Conservation (phyloP, 2,888 invertebrate genomes). For the Erpobdella octoculata region DNA sequence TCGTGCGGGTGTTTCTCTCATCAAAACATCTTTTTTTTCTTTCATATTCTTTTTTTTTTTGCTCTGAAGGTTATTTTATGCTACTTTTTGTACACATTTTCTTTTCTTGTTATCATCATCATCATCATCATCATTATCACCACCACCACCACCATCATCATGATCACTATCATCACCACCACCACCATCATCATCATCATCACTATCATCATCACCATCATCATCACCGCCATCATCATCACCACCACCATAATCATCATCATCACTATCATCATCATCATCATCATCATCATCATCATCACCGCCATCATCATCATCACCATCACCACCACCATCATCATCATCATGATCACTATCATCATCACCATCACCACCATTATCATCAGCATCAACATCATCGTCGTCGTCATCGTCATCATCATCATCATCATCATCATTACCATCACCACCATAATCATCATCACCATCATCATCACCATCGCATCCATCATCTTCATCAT, state of each 20-base stretch:
- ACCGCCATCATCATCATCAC: neutral
- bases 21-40: no score
- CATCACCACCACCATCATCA: neutral
- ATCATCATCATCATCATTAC: neutral
- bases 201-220: neutral
- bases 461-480: neutral
- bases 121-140: neutral
- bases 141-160: neutral
- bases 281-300: neutral
- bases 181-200: neutral
- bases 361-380: neutral
- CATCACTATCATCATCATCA: neutral
- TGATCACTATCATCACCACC: neutral
- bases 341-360: neutral
- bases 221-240: neutral
- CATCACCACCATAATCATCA: neutral
- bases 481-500: slow-evolving; percentile 6
- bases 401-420: slow-evolving; percentile 16
- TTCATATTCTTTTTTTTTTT: neutral
- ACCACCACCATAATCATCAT: neutral
- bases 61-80: neutral
- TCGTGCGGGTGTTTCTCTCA: no score
- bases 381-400: neutral
- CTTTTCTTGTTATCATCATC: neutral
- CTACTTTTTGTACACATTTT: neutral